Conservation (phyloP, 2,797 vertebrate genomes). For the Fringilla coelebs region DNA sequence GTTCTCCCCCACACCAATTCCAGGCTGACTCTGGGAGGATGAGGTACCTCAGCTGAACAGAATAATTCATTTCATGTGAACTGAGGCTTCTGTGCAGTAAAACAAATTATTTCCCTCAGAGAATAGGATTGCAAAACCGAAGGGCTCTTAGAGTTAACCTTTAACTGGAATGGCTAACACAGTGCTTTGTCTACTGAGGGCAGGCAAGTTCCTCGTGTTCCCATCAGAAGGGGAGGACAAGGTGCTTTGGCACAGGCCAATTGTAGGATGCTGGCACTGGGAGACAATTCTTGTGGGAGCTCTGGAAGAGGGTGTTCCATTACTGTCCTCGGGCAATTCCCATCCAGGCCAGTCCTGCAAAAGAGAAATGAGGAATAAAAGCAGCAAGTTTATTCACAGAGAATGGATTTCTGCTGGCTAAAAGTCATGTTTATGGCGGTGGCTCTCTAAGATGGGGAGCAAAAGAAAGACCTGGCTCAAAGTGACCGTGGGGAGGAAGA, state of each 20-base stretch:
- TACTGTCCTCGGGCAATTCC: background rate
- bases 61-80: background rate
- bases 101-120: background rate
- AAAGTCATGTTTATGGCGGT: background rate
- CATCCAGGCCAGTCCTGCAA: background rate
- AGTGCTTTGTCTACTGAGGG: background rate
- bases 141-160: constrained; percentile 20
- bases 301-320: background rate
- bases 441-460: background rate
- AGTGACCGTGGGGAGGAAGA: background rate
- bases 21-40: background rate
- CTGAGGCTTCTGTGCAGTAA: background rate
- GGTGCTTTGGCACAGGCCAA: background rate
- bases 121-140: background rate
- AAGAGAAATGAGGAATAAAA: background rate
- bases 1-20: background rate
- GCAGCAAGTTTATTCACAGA: background rate
- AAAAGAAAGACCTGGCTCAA: background rate
- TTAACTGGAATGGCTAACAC: constrained; percentile 17
- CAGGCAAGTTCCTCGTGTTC: background rate
- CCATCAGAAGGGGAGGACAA: background rate
- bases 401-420: background rate
- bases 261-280: background rate
- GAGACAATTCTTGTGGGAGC: background rate
- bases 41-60: background rate